Evolutionary conservation across 64 coral and sea anemone genomes (phyloP).

Genomic region (Exaiptasia diaphana): DNA sequence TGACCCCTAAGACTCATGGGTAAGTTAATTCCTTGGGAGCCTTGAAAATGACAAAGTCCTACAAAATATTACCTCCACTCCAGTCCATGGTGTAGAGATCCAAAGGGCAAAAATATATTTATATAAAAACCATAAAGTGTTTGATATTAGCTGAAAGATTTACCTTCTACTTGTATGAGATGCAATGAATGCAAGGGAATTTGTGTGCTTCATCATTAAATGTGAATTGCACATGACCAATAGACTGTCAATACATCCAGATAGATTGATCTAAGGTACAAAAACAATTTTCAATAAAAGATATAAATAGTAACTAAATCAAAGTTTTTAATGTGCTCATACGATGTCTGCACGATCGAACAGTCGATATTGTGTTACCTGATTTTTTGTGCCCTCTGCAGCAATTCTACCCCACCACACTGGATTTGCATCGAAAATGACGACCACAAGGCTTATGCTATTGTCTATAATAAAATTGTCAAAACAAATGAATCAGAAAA

Average conservation of each 20-base stretch:
- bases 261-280: constrained; percentile 58
- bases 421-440: constrained; percentile 89
- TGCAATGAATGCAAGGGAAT: constrained; percentile 67
- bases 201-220: constrained; percentile 87
- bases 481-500: too few relatives aligned
- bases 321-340: not conserved
- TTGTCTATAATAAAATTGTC: constrained; percentile 66
- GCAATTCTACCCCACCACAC: constrained; percentile 71
- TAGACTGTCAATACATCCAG: constrained; percentile 74
- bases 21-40: too few relatives aligned
- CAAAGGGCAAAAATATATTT: too few relatives aligned
- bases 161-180: constrained; percentile 78
- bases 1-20: too few relatives aligned
- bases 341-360: not conserved
- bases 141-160: too few relatives aligned
- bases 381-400: constrained; percentile 24
- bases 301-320: too few relatives aligned
- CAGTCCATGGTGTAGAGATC: too few relatives aligned
- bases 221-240: constrained; percentile 85
- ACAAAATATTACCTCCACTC: too few relatives aligned
- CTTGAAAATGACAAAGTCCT: too few relatives aligned
- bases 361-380: not conserved
- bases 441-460: constrained; percentile 55
- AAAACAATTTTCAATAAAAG: not conserved
- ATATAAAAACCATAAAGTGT: too few relatives aligned